phyloP scores from a whole-genome alignment of 2,797 vertebrate species.

The Danio jaintianensis region DNA sequence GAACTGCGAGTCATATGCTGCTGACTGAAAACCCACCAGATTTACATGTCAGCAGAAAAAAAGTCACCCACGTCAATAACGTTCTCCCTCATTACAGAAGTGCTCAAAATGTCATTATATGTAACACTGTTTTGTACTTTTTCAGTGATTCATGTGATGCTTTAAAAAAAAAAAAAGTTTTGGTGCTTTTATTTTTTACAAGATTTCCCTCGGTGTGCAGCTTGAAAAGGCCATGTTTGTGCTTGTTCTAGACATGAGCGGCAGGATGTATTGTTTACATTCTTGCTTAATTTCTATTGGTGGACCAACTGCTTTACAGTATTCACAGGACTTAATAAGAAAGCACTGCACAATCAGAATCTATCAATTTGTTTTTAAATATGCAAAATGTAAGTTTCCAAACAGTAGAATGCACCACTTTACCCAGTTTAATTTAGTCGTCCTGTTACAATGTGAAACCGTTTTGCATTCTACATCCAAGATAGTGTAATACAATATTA shows the following conservation, averaged over 20 bases:
- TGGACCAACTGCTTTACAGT: not conserved
- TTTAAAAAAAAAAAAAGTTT: not conserved
- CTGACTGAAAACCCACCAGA: conserved; percentile 30
- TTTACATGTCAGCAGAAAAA: conserved; percentile 13
- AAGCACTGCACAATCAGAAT: no score
- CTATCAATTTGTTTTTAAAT: no score
- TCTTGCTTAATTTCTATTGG: not conserved
- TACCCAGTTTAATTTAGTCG: not conserved
- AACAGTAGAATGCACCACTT: no score
- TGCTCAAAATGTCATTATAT: not conserved
- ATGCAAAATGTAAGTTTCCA: no score
- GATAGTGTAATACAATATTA: not conserved
- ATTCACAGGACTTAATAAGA: not conserved
- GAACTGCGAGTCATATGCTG: conserved; percentile 30
- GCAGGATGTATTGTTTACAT: not conserved
- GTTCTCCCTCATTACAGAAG: conserved; percentile 11
- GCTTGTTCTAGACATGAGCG: not conserved
- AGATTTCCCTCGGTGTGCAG: not conserved
- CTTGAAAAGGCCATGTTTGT: not conserved
- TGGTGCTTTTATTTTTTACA: not conserved
- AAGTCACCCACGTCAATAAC: not conserved
- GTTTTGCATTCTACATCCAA: not conserved
- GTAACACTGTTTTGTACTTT: not conserved
- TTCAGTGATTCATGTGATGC: not conserved
- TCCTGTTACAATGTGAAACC: not conserved